Evolutionary conservation across 1,140 invertebrate species (phyloP).

Genomic region (Lethocerus indicus): DNA sequence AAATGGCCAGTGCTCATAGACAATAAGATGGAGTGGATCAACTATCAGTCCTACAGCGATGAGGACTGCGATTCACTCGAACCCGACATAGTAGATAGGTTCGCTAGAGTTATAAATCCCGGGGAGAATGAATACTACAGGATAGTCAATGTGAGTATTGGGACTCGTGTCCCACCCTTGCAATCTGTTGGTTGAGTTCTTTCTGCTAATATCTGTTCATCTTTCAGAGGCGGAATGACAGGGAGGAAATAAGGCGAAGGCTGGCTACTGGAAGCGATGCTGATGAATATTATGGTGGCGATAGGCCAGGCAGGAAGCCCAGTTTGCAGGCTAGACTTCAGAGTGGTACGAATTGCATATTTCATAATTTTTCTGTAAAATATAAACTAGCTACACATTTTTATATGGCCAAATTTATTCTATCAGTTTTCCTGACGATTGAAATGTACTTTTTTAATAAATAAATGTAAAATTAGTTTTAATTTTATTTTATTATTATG

Average conservation of each 20-base stretch:
- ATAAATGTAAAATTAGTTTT: too few species aligned
- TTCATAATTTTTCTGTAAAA: neutral
- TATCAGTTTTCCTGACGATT: neutral
- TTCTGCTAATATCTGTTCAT: slow-evolving; percentile 19
- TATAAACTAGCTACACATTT: neutral
- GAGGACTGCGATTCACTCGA: slow-evolving; percentile 23
- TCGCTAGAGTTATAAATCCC: slow-evolving; percentile 39
- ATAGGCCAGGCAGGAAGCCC: slow-evolving; percentile 54
- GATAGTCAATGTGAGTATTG: slow-evolving; percentile 14
- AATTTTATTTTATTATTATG: too few species aligned
- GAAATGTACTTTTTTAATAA: neutral
- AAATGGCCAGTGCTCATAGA: slow-evolving; percentile 26
- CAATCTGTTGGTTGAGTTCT: neutral
- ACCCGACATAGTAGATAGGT: slow-evolving; percentile 43
- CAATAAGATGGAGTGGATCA: slow-evolving; percentile 26
- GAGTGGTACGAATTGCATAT: slow-evolving; percentile 41
- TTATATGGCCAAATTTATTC: neutral
- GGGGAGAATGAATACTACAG: slow-evolving; percentile 18
- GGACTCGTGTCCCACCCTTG: neutral
- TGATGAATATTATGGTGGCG: slow-evolving; percentile 52
- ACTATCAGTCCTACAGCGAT: slow-evolving; percentile 20
- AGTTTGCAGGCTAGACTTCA: slow-evolving; percentile 73
- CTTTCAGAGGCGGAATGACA: slow-evolving; percentile 68
- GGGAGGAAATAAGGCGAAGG: slow-evolving; percentile 76
- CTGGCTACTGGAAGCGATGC: slow-evolving; percentile 71